phyloP scores from a whole-genome alignment of 2,113 vertebrate genomes.

The Aythya baeri region DNA sequence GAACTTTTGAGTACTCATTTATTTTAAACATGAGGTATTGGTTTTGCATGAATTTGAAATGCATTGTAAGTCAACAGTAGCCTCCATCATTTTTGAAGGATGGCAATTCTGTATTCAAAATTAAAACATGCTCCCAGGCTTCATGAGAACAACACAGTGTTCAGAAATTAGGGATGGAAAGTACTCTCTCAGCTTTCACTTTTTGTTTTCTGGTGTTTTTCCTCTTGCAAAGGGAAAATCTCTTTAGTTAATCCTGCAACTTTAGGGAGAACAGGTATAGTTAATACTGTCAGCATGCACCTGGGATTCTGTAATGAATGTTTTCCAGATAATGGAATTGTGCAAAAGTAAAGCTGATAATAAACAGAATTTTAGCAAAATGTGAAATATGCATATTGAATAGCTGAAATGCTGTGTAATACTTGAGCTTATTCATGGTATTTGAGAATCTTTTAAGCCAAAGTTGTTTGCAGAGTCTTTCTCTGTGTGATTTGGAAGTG shows the following conservation, averaged over 20 bases:
- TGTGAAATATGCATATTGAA: background rate
- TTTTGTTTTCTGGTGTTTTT: background rate
- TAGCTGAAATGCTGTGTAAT: background rate
- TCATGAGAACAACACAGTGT: background rate
- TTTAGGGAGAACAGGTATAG: background rate
- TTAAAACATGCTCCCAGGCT: background rate
- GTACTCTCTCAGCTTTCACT: background rate
- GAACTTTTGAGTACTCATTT: background rate
- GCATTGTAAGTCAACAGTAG: background rate
- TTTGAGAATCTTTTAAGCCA: background rate
- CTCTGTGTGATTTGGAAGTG: background rate
- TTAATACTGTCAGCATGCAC: background rate
- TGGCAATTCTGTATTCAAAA: background rate
- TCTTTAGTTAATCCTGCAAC: background rate
- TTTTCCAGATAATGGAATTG: background rate
- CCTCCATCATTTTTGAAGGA: background rate
- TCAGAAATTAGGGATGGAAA: background rate
- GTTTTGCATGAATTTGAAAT: background rate
- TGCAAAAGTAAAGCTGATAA: conserved; percentile 1
- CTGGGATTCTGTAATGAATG: background rate
- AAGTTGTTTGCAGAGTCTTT: background rate
- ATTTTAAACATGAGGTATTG: background rate
- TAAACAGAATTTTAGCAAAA: background rate
- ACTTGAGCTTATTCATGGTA: background rate
- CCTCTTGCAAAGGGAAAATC: background rate